These are phyloP conservation scores for Palloptera scutellata DNA, from an alignment of 2,888 invertebrate species.

Conservation along the genomic window DNA sequence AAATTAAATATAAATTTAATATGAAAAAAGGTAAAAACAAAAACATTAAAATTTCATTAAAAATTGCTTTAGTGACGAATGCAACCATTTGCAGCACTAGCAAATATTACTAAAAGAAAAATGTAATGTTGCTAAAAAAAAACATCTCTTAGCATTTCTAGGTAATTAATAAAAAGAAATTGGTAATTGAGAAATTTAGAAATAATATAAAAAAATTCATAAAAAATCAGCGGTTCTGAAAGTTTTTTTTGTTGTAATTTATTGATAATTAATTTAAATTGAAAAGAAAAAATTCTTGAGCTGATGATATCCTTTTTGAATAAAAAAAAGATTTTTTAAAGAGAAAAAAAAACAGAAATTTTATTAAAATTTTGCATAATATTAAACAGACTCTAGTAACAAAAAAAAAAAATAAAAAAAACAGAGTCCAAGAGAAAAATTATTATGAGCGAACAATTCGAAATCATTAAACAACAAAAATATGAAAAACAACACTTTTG, in stretches of 20 bases:
- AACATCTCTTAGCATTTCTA: not conserved
- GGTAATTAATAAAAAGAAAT: not conserved
- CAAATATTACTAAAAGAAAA: too few relatives aligned
- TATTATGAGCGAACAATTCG: slow-evolving; percentile 29
- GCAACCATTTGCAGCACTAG: not conserved
- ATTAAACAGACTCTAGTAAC: not conserved
- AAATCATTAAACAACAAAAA: slow-evolving; percentile 27
- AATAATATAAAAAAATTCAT: slow-evolving; percentile 20
- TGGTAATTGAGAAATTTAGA: slow-evolving; percentile 11
- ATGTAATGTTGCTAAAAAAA: too few relatives aligned
- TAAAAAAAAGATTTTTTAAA: slow-evolving; percentile 1
- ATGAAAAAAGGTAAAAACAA: slow-evolving; percentile 4
- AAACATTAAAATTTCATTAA: not conserved
- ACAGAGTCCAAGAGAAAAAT: slow-evolving; percentile 19
- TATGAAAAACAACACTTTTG: slow-evolving; percentile 45
- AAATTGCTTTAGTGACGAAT: not conserved
- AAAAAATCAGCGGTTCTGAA: slow-evolving; percentile 2
- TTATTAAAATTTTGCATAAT: too few relatives aligned
- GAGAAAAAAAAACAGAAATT: not conserved
- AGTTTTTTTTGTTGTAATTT: not conserved
- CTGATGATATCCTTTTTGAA: slow-evolving; percentile 4
- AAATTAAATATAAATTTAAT: not conserved
- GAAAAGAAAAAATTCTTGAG: slow-evolving; percentile 8
- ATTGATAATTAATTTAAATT: slow-evolving; percentile 9
- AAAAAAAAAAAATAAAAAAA: slow-evolving; percentile 7